These are phyloP conservation scores for Cyclina sinensis DNA, from an alignment of 1,140 invertebrate species.

Conservation along the genomic window DNA sequence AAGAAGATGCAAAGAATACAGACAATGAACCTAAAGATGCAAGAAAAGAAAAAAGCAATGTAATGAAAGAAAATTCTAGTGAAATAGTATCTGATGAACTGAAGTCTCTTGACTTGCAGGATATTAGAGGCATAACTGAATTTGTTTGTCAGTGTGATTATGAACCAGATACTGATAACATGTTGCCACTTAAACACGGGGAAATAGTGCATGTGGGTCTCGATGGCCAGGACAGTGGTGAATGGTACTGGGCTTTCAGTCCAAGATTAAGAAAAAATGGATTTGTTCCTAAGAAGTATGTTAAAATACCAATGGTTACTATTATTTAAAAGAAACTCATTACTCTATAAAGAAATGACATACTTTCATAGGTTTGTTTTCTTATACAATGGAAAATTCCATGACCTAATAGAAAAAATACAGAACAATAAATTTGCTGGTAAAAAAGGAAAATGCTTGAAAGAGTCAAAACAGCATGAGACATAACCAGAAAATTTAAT, in stretches of 20 bases:
- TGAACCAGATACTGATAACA: conserved; percentile 25
- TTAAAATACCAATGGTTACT: conserved; percentile 61
- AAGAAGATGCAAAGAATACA: neutral
- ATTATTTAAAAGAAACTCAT: conserved; percentile 30
- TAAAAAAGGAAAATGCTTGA: too few relatives aligned
- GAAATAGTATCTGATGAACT: neutral
- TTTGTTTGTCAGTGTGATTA: conserved; percentile 52
- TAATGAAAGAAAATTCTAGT: conserved; percentile 11
- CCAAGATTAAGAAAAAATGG: conserved; percentile 37
- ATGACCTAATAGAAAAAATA: too few relatives aligned
- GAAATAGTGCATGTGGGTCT: conserved; percentile 58
- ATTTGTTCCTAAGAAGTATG: conserved; percentile 42
- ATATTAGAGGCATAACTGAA: conserved; percentile 59
- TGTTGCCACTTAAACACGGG: conserved; percentile 23
- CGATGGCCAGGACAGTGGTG: conserved; percentile 42
- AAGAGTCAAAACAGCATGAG: too few relatives aligned
- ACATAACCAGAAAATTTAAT: too few relatives aligned
- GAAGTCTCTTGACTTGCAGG: neutral
- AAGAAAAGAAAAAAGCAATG: conserved; percentile 11
- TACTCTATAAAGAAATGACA: too few relatives aligned
- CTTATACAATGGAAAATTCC: too few relatives aligned
- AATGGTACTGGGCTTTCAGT: conserved; percentile 61
- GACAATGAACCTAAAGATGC: neutral
- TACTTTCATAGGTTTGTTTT: too few relatives aligned
- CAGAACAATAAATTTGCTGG: too few relatives aligned